These are phyloP conservation scores for Odocoileus virginianus DNA, from an alignment of 2,113 vertebrate genomes.

Conservation along the genomic window DNA sequence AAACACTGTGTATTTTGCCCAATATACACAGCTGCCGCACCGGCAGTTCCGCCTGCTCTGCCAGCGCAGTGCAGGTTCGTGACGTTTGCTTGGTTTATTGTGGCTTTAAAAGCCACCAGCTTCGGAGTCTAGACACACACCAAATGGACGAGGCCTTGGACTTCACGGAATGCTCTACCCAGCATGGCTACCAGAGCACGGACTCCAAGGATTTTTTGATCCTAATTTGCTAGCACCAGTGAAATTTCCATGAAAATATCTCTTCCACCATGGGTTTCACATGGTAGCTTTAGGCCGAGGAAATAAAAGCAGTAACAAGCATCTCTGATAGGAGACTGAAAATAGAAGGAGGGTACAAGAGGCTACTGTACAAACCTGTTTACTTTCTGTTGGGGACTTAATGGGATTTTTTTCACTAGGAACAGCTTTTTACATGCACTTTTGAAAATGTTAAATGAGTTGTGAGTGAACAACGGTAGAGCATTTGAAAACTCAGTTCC, in stretches of 20 bases:
- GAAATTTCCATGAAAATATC: background rate
- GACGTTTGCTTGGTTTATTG: background rate
- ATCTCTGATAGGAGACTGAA: background rate
- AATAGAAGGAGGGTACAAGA: background rate
- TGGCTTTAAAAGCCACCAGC: background rate
- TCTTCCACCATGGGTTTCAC: background rate
- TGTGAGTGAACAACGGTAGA: background rate
- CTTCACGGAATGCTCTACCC: background rate
- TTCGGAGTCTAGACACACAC: background rate
- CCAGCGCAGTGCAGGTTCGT: background rate
- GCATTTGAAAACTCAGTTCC: background rate
- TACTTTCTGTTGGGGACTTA: background rate
- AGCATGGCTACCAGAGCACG: background rate
- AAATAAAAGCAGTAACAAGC: background rate
- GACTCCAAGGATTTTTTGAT: background rate
- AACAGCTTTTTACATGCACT: background rate
- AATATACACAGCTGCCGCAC: fast-evolving
- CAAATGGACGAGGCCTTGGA: background rate
- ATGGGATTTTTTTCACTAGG: background rate
- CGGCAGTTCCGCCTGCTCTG: background rate
- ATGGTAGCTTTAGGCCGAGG: background rate
- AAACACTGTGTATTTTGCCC: background rate
- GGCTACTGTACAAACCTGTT: background rate
- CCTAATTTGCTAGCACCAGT: background rate
- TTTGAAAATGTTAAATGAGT: background rate